phyloP scores from a whole-genome alignment of 2,888 invertebrate genomes.

The Latrodectus elegans region DNA sequence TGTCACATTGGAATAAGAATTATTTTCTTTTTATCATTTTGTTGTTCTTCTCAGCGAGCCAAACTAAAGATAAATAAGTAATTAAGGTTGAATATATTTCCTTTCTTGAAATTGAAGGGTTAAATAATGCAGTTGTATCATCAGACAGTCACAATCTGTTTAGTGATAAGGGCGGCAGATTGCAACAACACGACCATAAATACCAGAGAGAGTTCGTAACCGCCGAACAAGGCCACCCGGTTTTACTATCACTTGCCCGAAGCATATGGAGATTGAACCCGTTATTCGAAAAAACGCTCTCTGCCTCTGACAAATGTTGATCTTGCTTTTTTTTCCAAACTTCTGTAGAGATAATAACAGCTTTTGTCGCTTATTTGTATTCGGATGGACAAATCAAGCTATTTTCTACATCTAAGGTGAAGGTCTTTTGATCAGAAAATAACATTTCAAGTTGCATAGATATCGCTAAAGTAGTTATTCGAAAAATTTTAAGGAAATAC shows the following conservation, averaged over 20 bases:
- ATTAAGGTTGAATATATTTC: slow-evolving; percentile 26
- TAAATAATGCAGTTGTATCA: slow-evolving; percentile 28
- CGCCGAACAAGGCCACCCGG: slow-evolving; percentile 56
- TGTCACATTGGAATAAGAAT: neutral
- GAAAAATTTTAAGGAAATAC: no score
- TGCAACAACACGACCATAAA: slow-evolving; percentile 58
- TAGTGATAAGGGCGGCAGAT: slow-evolving; percentile 20
- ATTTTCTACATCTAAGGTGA: no score
- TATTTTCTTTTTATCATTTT: neutral
- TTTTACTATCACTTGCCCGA: slow-evolving; percentile 34
- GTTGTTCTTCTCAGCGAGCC: neutral
- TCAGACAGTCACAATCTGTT: slow-evolving; percentile 50
- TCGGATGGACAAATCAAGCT: no score
- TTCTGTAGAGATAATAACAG: no score
- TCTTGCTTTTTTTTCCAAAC: no score
- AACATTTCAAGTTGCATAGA: no score
- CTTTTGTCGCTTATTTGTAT: no score
- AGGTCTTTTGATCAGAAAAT: no score
- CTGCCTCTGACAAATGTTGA: no score
- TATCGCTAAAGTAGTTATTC: no score
- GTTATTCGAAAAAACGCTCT: neutral
- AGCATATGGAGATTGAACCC: slow-evolving; percentile 25
- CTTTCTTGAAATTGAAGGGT: slow-evolving; percentile 29
- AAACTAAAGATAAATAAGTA: slow-evolving; percentile 11
- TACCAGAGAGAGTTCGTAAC: slow-evolving; percentile 51